Evolutionary conservation across 2,797 vertebrate species (phyloP), one percentile per base, ranked within the genome.

Genomic region (Macroramphosus scolopax): DNA sequence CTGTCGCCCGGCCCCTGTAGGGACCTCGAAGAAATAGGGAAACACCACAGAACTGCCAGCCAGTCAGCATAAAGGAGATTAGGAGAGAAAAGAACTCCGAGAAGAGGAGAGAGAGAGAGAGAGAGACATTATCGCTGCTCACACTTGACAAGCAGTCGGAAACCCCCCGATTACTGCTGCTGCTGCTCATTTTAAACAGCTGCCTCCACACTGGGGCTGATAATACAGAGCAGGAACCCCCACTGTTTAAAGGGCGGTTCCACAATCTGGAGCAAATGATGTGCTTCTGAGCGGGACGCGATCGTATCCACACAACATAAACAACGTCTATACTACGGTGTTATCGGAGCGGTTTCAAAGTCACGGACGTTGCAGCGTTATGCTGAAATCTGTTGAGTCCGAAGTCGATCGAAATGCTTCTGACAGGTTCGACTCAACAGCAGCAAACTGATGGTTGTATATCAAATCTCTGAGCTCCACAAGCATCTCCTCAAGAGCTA

Each of bases 41-140:
- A 71, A 62, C 66, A 10, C 51, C 63, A 73, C 75, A 79, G 79
- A 78, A 63, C 63, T 8, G 5, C 42, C 59, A 78, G 65, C 75
- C 77, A 79, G 65, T 76, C 73, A 77, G 72, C 68, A 56, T 64
- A 61, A 35, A 78, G 55, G 77, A 83, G 80, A 85, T 89, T 82
- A 84, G 56, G 48, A 49, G 57, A 68, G 68, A 76, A 67, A 59
- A 50, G 57, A 71, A 52, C 46, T 54, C 44, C 17, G 20, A 68
- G 69, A 68, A 17, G 51, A 51, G 36, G 56, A n/a, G n/a, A n/a
- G n/a, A n/a, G n/a, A n/a, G n/a, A n/a, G 64, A 32, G 37, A 47
- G 61, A 67, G 60, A 51, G 72, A 78, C 47, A 26, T 68, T 83
- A 87, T 88, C 80, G n/a, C 31, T 8, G 51, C 64, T 77, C 62